Base-by-base conservation (phyloP, 1,140 invertebrate genomes). In the Ostrea denselamellosa region DNA sequence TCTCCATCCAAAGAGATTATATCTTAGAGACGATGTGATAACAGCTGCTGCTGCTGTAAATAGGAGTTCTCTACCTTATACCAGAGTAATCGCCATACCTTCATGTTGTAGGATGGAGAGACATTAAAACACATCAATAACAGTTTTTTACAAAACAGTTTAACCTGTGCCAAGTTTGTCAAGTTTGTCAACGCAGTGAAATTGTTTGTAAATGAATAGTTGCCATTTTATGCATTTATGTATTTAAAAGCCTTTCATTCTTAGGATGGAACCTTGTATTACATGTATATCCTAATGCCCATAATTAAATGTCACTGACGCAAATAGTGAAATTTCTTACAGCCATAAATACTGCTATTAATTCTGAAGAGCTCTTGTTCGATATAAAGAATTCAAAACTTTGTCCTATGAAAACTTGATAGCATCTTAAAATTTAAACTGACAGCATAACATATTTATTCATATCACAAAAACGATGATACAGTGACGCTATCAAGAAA, bases 241-340 rank as follows among this genome's bases (percentile, higher is more conserved):
- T 77, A 77, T 77, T 77, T 34, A 28, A 77, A 77, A 34, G 68
- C 25, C 28, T 28, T 44, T 77, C 25, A 77, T 77, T 34, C 28
- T 14, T 77, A 77, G 68, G 68, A 77, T 77, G 68, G 68, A 8
- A 77, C 34, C 68, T 77, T 77, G 68, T 77, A 77, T 77, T 28
- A 8, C 68, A 77, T 77, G 25, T 25, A 77, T 77, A 28, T 77
- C 68, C 25, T 44, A 77, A 77, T 77, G 68, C 68, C 68, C 68
- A 77, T 77, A 28, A 77, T 77, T 77, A 77, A 77, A 77, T 77
- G 68, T 77, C 68, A 77, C 68, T 77, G 68, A 77, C 68, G 68
- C 68, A 77, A 25, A 28, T 14, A 34, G 25, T 22, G 12, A 34
- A 77, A 77, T 77, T 77, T 77, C 68, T 77, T 77, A 9, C 25